Evolutionary conservation across 2,888 invertebrate species (phyloP), one percentile per base, ranked within the genome.

Genomic region (Pollenia amentaria): DNA sequence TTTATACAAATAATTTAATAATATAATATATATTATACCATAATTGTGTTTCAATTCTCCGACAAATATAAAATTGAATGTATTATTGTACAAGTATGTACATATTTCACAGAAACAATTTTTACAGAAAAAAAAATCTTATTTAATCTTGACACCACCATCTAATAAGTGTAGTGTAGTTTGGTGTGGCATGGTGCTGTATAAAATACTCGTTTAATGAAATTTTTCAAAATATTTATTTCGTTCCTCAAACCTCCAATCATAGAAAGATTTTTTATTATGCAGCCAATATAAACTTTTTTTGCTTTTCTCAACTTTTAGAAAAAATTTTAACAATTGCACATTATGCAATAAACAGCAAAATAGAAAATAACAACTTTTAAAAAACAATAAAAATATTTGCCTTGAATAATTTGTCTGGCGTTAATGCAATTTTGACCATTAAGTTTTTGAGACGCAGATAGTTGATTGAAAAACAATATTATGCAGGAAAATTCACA

Each of bases 71-170:
- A 29, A 4, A 72, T 18, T 62, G 44, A 44, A 40, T 40, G n/a
- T 38, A n/a, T n/a, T 53, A 53, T 40, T 40, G 16, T 21, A 65
- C 46, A 12, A 65, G 46, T 46, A n/a, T 65, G 38, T 48, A 51
- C 18, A 62, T 38, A 62, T 42, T 69, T 11, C 29, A 72, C 72
- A 42, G 21, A 18, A 42, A 53, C 9, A 11, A 55, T 21, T 55
- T 10, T 53, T 29, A 6, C 0, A 29, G 4, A 3, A 11, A 67
- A 44, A 51, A 57, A 69, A 69, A 42, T 53, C 29, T 64, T 67
- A 51, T 84, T 72, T 67, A 78, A 86, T 86, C 82, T 86, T 86
- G 69, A 86, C 82, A 82, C 69, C 78, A 55, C 7, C 77, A 82
- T 85, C 73, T 81, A 77, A 78, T 53, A 18, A 75, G 53, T 64